A percentile compares a stretch with the other conserved stretches of the same genome.
phyloP scores from a whole-genome alignment of 1,140 invertebrate genomes.

The Drosophila santomea region DNA sequence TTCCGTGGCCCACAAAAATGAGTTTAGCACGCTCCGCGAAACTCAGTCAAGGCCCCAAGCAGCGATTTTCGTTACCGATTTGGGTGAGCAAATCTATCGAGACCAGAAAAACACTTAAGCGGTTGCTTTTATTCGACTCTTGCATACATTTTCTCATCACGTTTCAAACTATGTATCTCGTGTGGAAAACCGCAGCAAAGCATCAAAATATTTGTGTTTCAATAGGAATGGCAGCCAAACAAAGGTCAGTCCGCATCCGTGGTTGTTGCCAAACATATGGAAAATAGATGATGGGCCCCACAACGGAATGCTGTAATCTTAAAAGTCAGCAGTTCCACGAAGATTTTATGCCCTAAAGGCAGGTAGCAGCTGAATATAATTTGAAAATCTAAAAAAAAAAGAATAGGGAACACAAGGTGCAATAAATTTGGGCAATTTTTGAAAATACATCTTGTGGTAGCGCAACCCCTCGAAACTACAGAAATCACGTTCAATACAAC shows the following conservation, averaged over 20 bases:
- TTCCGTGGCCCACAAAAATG: slow-evolving; percentile 29
- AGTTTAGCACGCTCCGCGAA: slow-evolving; percentile 42
- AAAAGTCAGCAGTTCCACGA: slow-evolving; percentile 5
- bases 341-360: slow-evolving; percentile 4
- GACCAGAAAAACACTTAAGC: slow-evolving; percentile 11
- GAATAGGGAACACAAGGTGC: neutral
- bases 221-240: slow-evolving; percentile 43
- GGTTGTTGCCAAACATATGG: slow-evolving; percentile 45
- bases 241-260: slow-evolving; percentile 35
- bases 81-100: slow-evolving; percentile 36
- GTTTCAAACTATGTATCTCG: slow-evolving; percentile 42
- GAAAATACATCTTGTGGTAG: neutral
- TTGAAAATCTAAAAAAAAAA: neutral
- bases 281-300: slow-evolving; percentile 29
- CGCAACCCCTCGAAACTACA: neutral
- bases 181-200: slow-evolving; percentile 39
- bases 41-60: slow-evolving; percentile 48
- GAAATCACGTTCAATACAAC: neutral
- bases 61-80: slow-evolving; percentile 20
- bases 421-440: neutral
- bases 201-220: slow-evolving; percentile 46
- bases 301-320: slow-evolving; percentile 34
- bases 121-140: slow-evolving; percentile 25
- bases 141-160: slow-evolving; percentile 48
- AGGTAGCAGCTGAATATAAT: slow-evolving; percentile 7